Evolutionary conservation across 37 sponge, comb jelly and placozoan genomes (phyloP).

Genomic region (Hormiphora californensis): DNA sequence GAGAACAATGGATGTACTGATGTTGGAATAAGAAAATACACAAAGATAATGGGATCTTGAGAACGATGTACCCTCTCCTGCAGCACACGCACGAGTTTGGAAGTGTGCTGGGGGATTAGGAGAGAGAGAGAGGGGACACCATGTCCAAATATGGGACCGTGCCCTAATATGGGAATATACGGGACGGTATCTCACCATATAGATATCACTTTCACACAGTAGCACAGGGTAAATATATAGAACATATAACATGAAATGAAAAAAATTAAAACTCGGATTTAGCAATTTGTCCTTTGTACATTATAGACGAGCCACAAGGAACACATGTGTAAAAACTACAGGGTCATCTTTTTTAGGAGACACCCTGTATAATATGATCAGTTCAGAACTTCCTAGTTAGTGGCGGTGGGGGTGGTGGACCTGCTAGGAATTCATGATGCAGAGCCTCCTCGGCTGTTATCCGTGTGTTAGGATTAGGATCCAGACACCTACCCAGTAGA

Average conservation of each 20-base stretch:
- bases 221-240: background rate
- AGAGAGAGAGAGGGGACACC: no score
- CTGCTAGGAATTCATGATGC: constrained; percentile 62
- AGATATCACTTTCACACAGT: background rate
- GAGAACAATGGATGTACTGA: no score
- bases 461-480: constrained; percentile 66
- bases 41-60: no score
- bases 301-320: no score
- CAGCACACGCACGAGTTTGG: no score
- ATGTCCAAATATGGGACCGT: no score
- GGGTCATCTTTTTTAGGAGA: background rate
- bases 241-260: background rate
- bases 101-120: no score
- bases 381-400: background rate
- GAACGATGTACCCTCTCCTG: no score
- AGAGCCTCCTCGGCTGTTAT: constrained; percentile 73
- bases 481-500: constrained; percentile 68
- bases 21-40: no score
- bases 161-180: no score
- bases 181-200: no score
- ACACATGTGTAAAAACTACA: background rate
- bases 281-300: background rate
- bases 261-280: background rate
- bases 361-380: background rate
- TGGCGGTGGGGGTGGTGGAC: background rate